A percentile compares a stretch with the other conserved stretches of the same genome.
phyloP scores from a whole-genome alignment of 2,113 vertebrate species.

The Myotis lucifugus region DNA sequence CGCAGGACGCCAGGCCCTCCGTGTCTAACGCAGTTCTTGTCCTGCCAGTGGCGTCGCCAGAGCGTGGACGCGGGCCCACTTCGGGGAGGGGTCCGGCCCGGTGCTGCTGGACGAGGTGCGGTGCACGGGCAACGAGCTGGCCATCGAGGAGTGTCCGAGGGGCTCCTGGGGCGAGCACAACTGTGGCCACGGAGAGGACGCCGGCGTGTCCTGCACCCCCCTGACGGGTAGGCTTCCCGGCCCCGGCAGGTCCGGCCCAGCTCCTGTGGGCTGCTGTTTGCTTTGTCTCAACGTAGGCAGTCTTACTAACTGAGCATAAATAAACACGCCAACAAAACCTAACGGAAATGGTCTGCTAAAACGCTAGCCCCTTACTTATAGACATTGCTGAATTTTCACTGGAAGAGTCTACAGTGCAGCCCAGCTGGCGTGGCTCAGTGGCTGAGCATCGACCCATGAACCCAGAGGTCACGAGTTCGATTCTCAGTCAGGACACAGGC shows the following conservation, averaged over 20 bases:
- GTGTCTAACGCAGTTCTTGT: neutral
- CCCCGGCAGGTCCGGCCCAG: fast-evolving
- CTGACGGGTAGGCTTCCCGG: constrained; percentile 87
- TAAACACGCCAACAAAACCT: neutral
- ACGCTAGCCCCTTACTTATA: neutral
- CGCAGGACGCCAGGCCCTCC: neutral
- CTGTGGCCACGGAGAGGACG: constrained; percentile 96
- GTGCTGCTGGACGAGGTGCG: constrained; percentile 94
- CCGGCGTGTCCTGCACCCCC: constrained; percentile 93
- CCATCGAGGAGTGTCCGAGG: constrained; percentile 95
- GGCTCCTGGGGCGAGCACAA: constrained; percentile 94
- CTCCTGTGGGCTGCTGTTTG: neutral
- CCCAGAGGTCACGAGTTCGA: too few species aligned
- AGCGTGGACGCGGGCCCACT: constrained; percentile 92
- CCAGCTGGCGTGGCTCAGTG: too few species aligned
- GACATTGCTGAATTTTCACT: neutral
- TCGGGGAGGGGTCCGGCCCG: constrained; percentile 90
- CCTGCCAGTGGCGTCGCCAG: constrained; percentile 90
- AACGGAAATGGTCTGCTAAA: neutral
- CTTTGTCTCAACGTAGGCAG: neutral
- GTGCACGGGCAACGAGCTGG: constrained; percentile 96
- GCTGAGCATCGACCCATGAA: too few species aligned
- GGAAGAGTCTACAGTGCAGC: neutral
- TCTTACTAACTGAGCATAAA: neutral
- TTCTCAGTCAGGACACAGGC: too few species aligned